Evolutionary conservation across 2,113 vertebrate species (phyloP), one percentile per base, ranked within the genome.

Genomic region (Festucalex cinctus): DNA sequence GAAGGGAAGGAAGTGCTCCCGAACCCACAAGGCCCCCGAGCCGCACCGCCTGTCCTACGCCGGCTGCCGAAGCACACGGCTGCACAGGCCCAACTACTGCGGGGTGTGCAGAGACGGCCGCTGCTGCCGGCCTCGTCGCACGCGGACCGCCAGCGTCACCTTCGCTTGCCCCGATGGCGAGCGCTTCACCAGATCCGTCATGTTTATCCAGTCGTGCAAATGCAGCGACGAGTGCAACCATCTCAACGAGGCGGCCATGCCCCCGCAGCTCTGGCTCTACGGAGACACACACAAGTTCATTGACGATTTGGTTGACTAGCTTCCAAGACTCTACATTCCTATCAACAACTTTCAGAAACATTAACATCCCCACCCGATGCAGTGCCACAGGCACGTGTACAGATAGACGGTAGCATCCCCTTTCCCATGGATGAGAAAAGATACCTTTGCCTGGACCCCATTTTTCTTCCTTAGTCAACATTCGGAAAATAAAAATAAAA

Each of bases 161-260:
- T 94, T 94, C 59, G 75, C 77, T 66, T 94, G 94, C 64, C 84
- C 90, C 0, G 90, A 91, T 0, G 91, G 93, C 0, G 90, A 90
- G 41, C 86, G 76, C 51, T 92, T 94, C 75, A 88, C 77, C 69
- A 80, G 88, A 32, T 85, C 88, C 0, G 84, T 94, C 67, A 94
- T 93, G 91, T 92, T 93, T 80, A 87, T 94, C 70, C 92, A 93
- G 80, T 93, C 92, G 43, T 94, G 94, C 86, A 91, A 93, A 78
- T 94, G 94, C 76, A 89, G 91, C 61, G 84, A 83, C 1, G 85
- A 91, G 73, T 94, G 93, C 78, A 84, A 86, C 43, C 87, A 91
- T 53, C 90, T 92, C 36, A 92, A 91, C 7, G 91, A 94, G 59
- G 86, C 88, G 0, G 86, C 83, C 16, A 81, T 91, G 69, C 87